phyloP scores from a whole-genome alignment of 2,113 vertebrate genomes.

The Otis tarda region DNA sequence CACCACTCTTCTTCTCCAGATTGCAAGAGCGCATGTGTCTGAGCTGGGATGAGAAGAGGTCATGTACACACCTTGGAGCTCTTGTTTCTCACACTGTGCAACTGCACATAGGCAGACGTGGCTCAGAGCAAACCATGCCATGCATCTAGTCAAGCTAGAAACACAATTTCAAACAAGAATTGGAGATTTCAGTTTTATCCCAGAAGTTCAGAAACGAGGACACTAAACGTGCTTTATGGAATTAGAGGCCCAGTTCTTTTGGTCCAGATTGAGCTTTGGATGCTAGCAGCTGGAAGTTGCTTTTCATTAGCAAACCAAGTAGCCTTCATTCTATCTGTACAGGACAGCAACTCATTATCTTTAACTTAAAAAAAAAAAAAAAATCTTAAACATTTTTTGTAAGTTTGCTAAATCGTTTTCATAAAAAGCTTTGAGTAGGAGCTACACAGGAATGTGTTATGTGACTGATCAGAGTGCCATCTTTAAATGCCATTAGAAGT shows the following conservation, averaged over 20 bases:
- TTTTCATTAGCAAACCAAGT: background rate
- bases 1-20: background rate
- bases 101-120: accelerated
- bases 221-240: background rate
- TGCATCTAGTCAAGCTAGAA: background rate
- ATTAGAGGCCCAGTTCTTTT: background rate
- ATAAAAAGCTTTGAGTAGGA: background rate
- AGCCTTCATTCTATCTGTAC: background rate
- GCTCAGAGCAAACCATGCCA: accelerated
- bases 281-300: background rate
- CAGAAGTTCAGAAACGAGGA: background rate
- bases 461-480: background rate
- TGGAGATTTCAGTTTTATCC: background rate
- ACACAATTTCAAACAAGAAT: background rate
- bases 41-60: background rate
- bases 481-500: background rate
- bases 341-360: background rate
- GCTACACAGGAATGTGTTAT: background rate
- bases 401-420: background rate
- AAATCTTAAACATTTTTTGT: background rate
- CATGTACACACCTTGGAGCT: accelerated
- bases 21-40: background rate
- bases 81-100: accelerated
- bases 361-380: background rate
- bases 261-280: background rate